Evolutionary conservation across 2,113 vertebrate genomes (phyloP).

Genomic region (Cephalopholis sonnerati): DNA sequence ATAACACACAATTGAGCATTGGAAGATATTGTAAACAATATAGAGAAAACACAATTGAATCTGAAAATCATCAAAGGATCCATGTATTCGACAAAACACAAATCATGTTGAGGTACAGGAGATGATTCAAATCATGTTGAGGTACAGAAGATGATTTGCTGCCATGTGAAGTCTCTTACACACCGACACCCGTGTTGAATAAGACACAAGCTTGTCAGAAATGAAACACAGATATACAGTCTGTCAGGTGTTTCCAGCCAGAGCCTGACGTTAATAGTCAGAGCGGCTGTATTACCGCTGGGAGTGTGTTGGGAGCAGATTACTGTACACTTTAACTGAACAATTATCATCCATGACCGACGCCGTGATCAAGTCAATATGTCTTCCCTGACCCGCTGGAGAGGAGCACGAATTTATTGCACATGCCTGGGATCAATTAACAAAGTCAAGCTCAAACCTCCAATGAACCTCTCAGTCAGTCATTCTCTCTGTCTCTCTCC

Average conservation of each 20-base stretch:
- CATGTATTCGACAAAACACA: neutral
- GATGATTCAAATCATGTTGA: neutral
- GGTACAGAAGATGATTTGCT: slow-evolving; percentile 16
- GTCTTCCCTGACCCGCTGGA: slow-evolving; percentile 74
- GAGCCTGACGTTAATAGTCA: neutral
- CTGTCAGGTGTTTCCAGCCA: slow-evolving; percentile 34
- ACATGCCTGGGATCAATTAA: slow-evolving; percentile 72
- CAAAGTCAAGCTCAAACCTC: slow-evolving; percentile 28
- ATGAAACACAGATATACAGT: neutral
- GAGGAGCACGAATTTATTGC: slow-evolving; percentile 72
- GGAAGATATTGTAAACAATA: neutral
- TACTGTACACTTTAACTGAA: slow-evolving; percentile 69
- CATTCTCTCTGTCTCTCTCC: neutral
- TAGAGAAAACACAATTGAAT: neutral
- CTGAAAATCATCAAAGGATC: neutral
- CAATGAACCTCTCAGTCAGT: neutral
- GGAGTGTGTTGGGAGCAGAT: slow-evolving; percentile 56
- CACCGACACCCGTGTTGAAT: neutral
- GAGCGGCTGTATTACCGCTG: slow-evolving; percentile 2
- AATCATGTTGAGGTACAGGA: neutral
- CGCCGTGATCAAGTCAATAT: slow-evolving; percentile 78
- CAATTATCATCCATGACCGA: slow-evolving; percentile 79
- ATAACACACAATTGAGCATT: slow-evolving; percentile 12
- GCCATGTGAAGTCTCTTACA: neutral
- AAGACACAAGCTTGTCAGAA: slow-evolving; percentile 9